Evolutionary conservation across 2,113 vertebrate species (phyloP).

Genomic region (Vicugna pacos): DNA sequence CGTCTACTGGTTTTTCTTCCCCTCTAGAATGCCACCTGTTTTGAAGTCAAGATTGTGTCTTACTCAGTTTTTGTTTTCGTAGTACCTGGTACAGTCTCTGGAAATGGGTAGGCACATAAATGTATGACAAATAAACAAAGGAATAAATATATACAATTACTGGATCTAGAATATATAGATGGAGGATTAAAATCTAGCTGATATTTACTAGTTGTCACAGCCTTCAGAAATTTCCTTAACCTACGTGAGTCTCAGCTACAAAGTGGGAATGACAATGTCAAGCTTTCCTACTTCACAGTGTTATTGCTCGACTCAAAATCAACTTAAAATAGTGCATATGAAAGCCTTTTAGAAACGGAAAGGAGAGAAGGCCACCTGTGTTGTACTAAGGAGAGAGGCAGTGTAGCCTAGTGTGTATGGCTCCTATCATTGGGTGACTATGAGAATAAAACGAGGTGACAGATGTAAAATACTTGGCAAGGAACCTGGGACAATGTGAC

Average conservation of each 20-base stretch:
- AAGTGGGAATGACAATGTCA: slow-evolving; percentile 12
- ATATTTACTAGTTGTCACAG: not conserved
- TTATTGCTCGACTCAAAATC: slow-evolving; percentile 53
- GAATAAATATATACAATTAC: slow-evolving; percentile 32
- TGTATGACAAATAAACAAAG: slow-evolving; percentile 43
- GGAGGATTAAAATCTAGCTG: slow-evolving; percentile 1
- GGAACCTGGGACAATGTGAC: slow-evolving; percentile 11
- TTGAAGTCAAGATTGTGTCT: slow-evolving; percentile 42
- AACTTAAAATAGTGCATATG: not conserved
- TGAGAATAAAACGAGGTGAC: slow-evolving; percentile 47
- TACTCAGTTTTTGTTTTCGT: slow-evolving; percentile 26
- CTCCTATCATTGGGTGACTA: not conserved
- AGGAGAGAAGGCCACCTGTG: not conserved
- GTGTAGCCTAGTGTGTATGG: not conserved
- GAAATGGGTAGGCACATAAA: slow-evolving; percentile 30
- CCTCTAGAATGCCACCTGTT: slow-evolving; percentile 13
- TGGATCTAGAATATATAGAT: not conserved
- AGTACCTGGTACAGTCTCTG: not conserved
- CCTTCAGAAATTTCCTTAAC: slow-evolving; percentile 62
- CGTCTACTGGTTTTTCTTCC: slow-evolving; percentile 15
- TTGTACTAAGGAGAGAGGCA: slow-evolving; percentile 42
- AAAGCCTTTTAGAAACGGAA: slow-evolving; percentile 59
- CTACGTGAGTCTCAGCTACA: slow-evolving; percentile 28
- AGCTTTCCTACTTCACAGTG: slow-evolving; percentile 15
- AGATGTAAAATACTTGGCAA: slow-evolving; percentile 55